Base-by-base conservation (phyloP, 2,888 invertebrate species). In the Aspidiotus rigidus region DNA sequence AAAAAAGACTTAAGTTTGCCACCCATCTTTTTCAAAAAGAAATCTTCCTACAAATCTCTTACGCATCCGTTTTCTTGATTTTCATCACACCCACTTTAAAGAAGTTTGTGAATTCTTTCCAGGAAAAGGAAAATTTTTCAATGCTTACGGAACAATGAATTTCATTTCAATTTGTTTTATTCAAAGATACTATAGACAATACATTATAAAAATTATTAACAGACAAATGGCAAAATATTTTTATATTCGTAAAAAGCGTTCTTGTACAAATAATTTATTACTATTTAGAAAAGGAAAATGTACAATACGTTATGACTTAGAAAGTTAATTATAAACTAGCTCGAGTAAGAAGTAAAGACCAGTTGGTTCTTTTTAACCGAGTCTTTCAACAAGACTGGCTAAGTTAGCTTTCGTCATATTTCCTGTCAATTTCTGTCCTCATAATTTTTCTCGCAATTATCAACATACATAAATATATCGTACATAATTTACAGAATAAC, bases 141-240 rank as follows among this genome's bases (percentile, higher is more conserved):
- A 49, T n/a, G 6, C n/a, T n/a, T 49, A 49, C 49, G 49, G 49
- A 49, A 49, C 49, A 49, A 49, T 49, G n/a, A 66, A 66, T 59
- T 57, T 66, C 59, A 42, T 44, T 66, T 66, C 59, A 66, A 17
- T 66, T 66, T 57, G 59, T 66, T 66, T 66, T 66, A 66, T 66
- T 66, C 66, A 66, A 66, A 66, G 66, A 66, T 66, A 66, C 59
- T 66, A 59, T 57, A 66, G 66, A 66, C 66, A 66, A 66, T 66
- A 66, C 66, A 66, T 66, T 66, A 59, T 66, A 66, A 66, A 66
- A 66, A 66, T 66, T 66, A 66, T 66, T 66, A 66, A 66, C 66
- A 66, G 66, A 66, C 66, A 66, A 66, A 59, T 64, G 64, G 64
- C 64, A 64, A 64, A 64, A 64, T 64, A 64, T 59, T 66, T 59